Conservation (phyloP, 2,797 vertebrate species). For the Delichon dasypus region DNA sequence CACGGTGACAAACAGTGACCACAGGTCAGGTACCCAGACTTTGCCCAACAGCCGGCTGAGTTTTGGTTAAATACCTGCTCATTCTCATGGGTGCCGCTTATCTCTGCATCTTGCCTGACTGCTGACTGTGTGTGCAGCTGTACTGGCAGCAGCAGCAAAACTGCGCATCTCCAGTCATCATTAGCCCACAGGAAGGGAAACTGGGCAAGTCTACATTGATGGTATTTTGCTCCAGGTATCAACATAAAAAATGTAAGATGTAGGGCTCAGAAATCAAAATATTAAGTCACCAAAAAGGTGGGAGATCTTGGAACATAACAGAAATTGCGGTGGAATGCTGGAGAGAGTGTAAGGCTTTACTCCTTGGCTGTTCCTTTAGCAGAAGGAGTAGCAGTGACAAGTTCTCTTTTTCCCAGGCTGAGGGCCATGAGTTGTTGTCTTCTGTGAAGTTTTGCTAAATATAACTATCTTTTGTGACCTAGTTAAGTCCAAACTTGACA, state of each 20-base stretch:
- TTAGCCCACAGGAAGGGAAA: not conserved
- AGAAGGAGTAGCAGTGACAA: not conserved
- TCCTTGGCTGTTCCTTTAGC: not conserved
- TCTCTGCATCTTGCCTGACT: not conserved
- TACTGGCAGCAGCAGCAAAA: not conserved
- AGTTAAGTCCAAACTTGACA: not conserved
- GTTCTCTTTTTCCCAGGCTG: not conserved
- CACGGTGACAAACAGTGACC: not conserved
- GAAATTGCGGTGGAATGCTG: not conserved
- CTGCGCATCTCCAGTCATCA: not conserved
- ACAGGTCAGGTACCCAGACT: not conserved
- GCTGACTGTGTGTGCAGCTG: not conserved
- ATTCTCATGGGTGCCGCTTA: accelerated
- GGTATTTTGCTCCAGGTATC: not conserved
- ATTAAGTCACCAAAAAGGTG: not conserved
- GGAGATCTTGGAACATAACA: not conserved
- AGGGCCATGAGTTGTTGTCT: not conserved
- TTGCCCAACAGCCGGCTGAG: not conserved
- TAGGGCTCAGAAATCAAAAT: not conserved
- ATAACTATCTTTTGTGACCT: not conserved
- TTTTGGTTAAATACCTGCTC: not conserved
- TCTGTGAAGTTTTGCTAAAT: not conserved
- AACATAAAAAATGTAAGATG: not conserved
- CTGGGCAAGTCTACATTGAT: not conserved
- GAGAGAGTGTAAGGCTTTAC: not conserved